These are phyloP conservation scores for Scrobipalpa atriplicella DNA, from an alignment of 2,888 invertebrate species.

Conservation along the genomic window DNA sequence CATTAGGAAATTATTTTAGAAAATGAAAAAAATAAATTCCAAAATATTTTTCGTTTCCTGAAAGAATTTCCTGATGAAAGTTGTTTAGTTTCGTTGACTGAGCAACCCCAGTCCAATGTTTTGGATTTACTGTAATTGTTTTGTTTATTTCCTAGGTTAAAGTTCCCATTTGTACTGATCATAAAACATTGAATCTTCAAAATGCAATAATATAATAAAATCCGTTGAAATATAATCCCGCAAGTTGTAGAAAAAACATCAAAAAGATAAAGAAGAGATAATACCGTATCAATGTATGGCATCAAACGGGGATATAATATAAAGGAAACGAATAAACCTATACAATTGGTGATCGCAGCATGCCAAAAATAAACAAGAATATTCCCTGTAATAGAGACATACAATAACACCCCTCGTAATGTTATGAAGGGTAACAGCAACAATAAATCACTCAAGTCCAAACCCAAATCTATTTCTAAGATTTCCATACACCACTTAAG, in stretches of 20 bases:
- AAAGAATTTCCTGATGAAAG: too few relatives aligned
- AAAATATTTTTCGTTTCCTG: too few relatives aligned
- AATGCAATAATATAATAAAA: too few relatives aligned
- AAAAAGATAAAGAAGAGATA: not conserved
- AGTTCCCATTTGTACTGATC: too few relatives aligned
- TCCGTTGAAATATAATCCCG: too few relatives aligned
- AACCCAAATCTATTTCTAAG: conserved; percentile 11
- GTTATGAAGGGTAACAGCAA: conserved; percentile 5
- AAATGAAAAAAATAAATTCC: too few relatives aligned
- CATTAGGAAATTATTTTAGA: too few relatives aligned
- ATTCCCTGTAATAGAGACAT: conserved; percentile 15
- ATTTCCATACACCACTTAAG: conserved; percentile 20
- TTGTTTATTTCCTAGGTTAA: too few relatives aligned
- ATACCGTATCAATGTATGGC: not conserved
- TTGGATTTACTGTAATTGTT: too few relatives aligned
- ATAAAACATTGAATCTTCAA: too few relatives aligned
- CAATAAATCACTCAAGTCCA: conserved; percentile 16
- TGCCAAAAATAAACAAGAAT: not conserved
- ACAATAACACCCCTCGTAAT: not conserved
- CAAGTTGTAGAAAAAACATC: not conserved
- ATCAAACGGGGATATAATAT: not conserved
- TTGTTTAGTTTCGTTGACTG: too few relatives aligned
- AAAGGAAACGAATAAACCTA: not conserved
- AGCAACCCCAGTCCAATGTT: too few relatives aligned
- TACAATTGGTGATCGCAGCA: not conserved